phyloP scores from a whole-genome alignment of 1,140 invertebrate species.

The Musca vetustissima region DNA sequence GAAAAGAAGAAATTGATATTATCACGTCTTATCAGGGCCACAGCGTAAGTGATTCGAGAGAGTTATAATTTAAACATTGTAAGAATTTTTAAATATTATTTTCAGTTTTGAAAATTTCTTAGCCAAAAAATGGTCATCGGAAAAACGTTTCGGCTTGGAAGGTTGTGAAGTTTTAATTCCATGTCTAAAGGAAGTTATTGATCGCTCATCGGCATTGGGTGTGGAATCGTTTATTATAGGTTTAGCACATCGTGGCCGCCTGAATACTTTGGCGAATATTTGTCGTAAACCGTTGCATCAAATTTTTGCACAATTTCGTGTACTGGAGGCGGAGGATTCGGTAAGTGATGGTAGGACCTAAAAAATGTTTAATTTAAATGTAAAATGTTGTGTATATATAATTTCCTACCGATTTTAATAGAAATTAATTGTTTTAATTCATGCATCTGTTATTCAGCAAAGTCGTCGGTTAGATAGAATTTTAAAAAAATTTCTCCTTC shows the following conservation, averaged over 20 bases:
- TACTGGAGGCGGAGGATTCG: constrained; percentile 70
- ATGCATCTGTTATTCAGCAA: no score
- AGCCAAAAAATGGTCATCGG: constrained; percentile 84
- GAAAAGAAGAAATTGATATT: constrained; percentile 39
- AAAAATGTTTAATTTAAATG: no score
- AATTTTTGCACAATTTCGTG: constrained; percentile 85
- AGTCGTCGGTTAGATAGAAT: no score
- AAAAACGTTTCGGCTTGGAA: constrained; percentile 91
- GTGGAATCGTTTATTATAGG: constrained; percentile 84
- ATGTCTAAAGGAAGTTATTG: constrained; percentile 85
- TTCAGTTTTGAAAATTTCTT: constrained; percentile 82
- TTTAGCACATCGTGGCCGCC: constrained; percentile 89
- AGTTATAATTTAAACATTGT: background rate
- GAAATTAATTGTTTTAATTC: no score
- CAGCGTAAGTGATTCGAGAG: constrained; percentile 27
- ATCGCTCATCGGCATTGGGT: constrained; percentile 73
- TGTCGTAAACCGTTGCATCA: constrained; percentile 83
- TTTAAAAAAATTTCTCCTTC: no score
- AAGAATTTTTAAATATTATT: background rate
- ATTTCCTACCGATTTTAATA: constrained; percentile 2
- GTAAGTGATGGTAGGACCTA: constrained; percentile 55
- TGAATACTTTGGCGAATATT: constrained; percentile 90
- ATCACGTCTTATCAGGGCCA: constrained; percentile 36
- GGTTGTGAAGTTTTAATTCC: constrained; percentile 90
- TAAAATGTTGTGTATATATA: no score